These are phyloP conservation scores for Macrotis lagotis DNA, from an alignment of 2,113 vertebrate genomes.

Conservation along the genomic window DNA sequence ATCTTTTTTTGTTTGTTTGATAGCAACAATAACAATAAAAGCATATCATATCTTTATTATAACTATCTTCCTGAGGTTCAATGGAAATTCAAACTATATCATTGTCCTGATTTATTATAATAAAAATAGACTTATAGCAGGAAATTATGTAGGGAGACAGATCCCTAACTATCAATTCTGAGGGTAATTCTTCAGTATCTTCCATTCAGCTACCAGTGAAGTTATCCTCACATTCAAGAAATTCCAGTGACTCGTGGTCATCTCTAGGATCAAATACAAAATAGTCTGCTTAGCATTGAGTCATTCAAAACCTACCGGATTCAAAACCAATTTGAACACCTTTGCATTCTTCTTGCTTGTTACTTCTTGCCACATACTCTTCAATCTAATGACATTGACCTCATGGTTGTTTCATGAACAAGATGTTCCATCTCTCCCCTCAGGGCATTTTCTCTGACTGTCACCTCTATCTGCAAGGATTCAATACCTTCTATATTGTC, in stretches of 20 bases:
- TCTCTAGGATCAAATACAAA: neutral
- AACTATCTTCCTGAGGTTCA: neutral
- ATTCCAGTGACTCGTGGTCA: neutral
- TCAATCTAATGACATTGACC: neutral
- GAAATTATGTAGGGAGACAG: neutral
- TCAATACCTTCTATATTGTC: too few relatives aligned
- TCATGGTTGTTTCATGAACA: neutral
- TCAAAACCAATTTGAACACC: too few relatives aligned
- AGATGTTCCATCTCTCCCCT: neutral
- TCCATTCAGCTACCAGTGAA: neutral
- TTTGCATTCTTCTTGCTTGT: neutral
- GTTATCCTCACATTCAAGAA: neutral
- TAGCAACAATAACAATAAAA: constrained; percentile 47
- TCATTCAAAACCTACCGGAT: neutral
- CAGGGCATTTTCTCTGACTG: neutral
- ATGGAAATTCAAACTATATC: neutral
- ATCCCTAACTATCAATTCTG: neutral
- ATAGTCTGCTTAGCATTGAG: neutral
- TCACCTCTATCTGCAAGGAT: too few relatives aligned
- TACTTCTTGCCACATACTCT: neutral
- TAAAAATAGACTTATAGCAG: neutral
- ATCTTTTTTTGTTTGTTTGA: constrained; percentile 63
- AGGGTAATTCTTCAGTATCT: neutral
- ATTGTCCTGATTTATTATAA: neutral
- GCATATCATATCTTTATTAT: neutral